A percentile compares a stretch with the other conserved stretches of the same genome.
These are phyloP conservation scores for Hippotragus niger DNA, from an alignment of 2,113 vertebrate genomes.

Conservation along the genomic window DNA sequence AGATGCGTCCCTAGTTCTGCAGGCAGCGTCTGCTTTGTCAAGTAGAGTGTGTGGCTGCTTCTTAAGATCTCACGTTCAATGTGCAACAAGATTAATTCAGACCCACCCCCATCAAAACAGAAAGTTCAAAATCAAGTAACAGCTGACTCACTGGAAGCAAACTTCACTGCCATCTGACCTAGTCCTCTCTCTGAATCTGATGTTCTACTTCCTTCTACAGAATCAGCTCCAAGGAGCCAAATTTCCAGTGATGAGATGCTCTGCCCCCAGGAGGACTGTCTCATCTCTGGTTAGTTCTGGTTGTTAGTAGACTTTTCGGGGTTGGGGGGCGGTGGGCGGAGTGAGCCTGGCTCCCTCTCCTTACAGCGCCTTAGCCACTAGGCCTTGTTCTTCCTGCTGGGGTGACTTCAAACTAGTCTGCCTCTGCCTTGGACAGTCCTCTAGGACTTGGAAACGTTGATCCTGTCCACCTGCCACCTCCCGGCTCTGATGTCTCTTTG, in stretches of 20 bases:
- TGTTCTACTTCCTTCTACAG: background rate
- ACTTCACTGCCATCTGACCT: background rate
- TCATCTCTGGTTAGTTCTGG: background rate
- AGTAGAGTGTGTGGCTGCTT: background rate
- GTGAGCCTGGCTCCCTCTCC: background rate
- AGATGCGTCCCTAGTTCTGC: background rate
- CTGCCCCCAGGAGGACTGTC: background rate
- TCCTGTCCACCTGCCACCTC: background rate
- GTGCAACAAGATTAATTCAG: background rate
- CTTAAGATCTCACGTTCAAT: background rate
- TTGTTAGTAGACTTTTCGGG: background rate
- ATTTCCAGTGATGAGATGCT: background rate
- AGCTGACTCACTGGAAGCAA: background rate
- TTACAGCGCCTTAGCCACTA: background rate
- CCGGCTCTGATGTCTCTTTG: background rate
- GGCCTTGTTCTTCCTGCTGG: background rate
- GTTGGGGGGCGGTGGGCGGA: rapidly evolving
- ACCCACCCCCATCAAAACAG: background rate
- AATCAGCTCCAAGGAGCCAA: background rate
- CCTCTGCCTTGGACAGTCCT: background rate
- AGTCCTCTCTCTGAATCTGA: background rate
- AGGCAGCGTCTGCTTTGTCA: background rate
- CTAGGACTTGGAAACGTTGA: background rate
- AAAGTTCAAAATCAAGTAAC: background rate
- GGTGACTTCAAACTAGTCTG: background rate